Base-by-base conservation (phyloP, 2,113 vertebrate genomes). In the Melospiza melodia region DNA sequence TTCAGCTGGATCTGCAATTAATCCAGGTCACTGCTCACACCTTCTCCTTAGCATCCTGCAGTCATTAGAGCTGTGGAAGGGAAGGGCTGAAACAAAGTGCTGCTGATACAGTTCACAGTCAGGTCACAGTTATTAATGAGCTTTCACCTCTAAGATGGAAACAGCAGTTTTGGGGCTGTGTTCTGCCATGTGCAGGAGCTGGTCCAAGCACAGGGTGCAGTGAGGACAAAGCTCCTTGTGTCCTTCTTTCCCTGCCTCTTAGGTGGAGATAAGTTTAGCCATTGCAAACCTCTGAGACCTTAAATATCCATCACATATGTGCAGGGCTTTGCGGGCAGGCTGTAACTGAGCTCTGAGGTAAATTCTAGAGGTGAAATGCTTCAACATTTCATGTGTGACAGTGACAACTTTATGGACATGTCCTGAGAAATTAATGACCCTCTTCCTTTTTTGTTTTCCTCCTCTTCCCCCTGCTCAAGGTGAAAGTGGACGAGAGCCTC, bases 401-500 rank as follows among this genome's bases (percentile, higher is more conserved):
- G 4, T 21, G 63, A 83, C 67, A 81, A 59, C 48, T 71, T 74
- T 27, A 71, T 3, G 66, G 59, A 39, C 4, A 0, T 21, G 23
- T 30, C 73, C 24, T 49, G 31, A 78, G 72, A 81, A 96, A 68
- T 49, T 17, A 54, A 68, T 39, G 27, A 62, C 58, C 5, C 54
- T 90, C 39, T 66, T 71, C 33, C 35, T 74, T 88, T 72, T 73
- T 62, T 14, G 27, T 80, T 79, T 52, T 15, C 65, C 28, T 62
- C 14, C 19, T 68, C 25, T 84, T 86, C 18, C 25, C 22, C 12
- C 33, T 48, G 72, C 81, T 80, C 57, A 97, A 99, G 99, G 98
- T 99, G 39, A 99, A 98, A 79, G 95, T 99, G 31, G 99, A 99
- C 1, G 97, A 99, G 95, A 98, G 97, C 87, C 98, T 97, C 90